Evolutionary conservation across 2,797 vertebrate genomes (phyloP).

Genomic region (Eulemur coronatus): DNA sequence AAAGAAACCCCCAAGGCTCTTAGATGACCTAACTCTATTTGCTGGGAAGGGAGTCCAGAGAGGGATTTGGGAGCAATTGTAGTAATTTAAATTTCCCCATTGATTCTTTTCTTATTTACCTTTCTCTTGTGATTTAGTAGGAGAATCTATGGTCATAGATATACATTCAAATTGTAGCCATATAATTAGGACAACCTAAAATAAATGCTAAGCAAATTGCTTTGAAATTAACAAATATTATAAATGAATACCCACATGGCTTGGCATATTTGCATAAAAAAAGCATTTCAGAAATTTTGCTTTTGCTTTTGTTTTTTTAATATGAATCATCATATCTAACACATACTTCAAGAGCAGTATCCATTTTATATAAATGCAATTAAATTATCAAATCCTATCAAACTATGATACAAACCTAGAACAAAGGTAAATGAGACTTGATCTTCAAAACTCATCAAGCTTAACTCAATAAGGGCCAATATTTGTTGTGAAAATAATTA

Average conservation of each 20-base stretch:
- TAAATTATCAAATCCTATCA: background rate
- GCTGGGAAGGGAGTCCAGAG: background rate
- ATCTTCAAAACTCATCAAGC: background rate
- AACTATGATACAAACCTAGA: background rate
- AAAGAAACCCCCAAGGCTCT: background rate
- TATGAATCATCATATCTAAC: background rate
- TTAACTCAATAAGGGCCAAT: background rate
- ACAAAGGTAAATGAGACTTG: background rate
- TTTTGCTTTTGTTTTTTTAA: background rate
- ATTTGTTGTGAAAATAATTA: background rate
- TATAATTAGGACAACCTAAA: background rate
- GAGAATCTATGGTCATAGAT: background rate
- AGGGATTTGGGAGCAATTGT: background rate
- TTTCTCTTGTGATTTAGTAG: background rate
- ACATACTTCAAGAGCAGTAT: background rate
- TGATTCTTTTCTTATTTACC: background rate
- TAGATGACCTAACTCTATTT: background rate
- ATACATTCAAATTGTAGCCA: background rate
- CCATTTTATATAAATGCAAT: background rate
- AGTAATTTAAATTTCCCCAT: background rate
- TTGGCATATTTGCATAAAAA: background rate
- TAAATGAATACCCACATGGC: background rate
- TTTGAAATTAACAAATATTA: background rate
- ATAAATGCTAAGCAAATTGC: background rate
- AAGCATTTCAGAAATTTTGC: background rate